Conservation (phyloP, 2,888 invertebrate genomes). For the Spilosoma lubricipeda region DNA sequence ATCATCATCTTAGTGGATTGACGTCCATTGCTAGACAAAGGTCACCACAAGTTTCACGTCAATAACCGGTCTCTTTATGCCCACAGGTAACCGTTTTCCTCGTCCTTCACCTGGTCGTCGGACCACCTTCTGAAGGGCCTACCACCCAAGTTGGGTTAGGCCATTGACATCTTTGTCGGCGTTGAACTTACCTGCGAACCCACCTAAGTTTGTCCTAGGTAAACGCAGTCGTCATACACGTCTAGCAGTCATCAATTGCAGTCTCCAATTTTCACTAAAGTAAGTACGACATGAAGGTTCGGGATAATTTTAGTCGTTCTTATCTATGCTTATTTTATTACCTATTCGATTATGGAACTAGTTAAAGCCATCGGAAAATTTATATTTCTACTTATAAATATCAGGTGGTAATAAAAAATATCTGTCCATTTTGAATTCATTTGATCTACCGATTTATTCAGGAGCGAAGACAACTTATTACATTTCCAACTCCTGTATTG, state of each 20-base stretch:
- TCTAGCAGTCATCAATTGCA: not conserved
- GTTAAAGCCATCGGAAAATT: not conserved
- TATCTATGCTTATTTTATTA: not conserved
- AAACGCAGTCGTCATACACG: not conserved
- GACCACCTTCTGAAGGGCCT: too few species aligned
- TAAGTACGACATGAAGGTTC: not conserved
- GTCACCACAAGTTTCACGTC: not conserved
- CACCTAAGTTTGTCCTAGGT: not conserved
- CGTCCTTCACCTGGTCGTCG: not conserved
- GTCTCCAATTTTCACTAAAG: not conserved
- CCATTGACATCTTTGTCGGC: not conserved
- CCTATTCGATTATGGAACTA: not conserved
- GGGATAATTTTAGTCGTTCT: too few species aligned
- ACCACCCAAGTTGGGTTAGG: not conserved
- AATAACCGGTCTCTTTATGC: not conserved
- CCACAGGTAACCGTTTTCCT: too few species aligned
- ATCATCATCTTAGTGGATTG: not conserved
- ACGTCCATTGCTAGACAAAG: not conserved
- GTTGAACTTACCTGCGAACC: not conserved
- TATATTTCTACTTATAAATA: too few species aligned
- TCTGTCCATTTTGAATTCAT: too few species aligned
- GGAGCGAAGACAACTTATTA: too few species aligned
- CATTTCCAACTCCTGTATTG: too few species aligned
- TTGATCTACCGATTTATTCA: too few species aligned
- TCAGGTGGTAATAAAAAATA: too few species aligned